Evolutionary conservation across 2,888 invertebrate species (phyloP).

Genomic region (Agriotes lineatus): DNA sequence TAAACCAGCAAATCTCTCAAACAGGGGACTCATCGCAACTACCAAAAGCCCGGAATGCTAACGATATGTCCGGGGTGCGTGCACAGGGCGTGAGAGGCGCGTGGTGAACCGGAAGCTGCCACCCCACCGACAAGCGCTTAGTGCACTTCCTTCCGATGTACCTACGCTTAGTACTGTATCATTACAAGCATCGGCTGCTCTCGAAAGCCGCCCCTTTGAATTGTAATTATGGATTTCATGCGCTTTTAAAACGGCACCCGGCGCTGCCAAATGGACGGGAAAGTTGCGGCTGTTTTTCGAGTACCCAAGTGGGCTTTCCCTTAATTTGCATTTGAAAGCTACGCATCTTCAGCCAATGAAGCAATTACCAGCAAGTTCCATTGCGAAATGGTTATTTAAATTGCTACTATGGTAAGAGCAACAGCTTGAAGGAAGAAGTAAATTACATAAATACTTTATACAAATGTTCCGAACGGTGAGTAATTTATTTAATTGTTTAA

Average conservation of each 20-base stretch:
- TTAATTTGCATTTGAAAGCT: constrained; percentile 29
- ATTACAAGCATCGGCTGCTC: constrained; percentile 51
- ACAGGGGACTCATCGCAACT: not conserved
- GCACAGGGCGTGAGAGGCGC: constrained; percentile 56
- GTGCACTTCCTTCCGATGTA: constrained; percentile 56
- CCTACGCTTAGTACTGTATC: constrained; percentile 54
- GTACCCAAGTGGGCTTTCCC: not conserved
- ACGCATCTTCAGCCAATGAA: not conserved
- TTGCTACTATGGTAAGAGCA: not conserved
- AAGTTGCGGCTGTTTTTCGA: constrained; percentile 13
- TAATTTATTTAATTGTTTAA: too few relatives aligned
- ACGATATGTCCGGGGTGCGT: constrained; percentile 45
- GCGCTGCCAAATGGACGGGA: constrained; percentile 20
- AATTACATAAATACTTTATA: too few relatives aligned
- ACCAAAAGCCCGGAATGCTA: constrained; percentile 8
- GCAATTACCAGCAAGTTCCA: too few relatives aligned
- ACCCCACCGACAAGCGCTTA: constrained; percentile 59
- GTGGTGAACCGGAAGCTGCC: constrained; percentile 60
- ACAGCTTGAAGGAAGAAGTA: too few relatives aligned
- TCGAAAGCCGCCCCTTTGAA: constrained; percentile 28
- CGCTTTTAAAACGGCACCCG: constrained; percentile 24
- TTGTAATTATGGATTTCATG: constrained; percentile 38
- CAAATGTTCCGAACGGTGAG: too few relatives aligned
- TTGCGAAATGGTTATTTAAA: too few relatives aligned
- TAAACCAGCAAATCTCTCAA: too few relatives aligned